These are phyloP conservation scores for Acanthopleura granulata DNA, from an alignment of 2,888 invertebrate species.

Conservation along the genomic window DNA sequence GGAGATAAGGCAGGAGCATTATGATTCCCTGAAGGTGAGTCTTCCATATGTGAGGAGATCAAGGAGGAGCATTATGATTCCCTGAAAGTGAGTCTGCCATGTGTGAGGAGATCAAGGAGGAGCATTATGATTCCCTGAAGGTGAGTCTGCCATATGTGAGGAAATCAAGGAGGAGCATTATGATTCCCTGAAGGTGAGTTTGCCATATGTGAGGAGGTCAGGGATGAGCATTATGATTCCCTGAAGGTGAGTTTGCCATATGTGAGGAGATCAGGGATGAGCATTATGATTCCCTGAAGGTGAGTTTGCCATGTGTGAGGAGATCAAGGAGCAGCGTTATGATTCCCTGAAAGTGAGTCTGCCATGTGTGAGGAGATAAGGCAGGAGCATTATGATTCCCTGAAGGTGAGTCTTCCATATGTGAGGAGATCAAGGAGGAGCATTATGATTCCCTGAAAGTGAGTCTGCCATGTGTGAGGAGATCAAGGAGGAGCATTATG, in stretches of 20 bases:
- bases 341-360: conserved; percentile 72
- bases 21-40: conserved; percentile 73
- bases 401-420: too few relatives aligned
- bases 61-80: conserved; percentile 73
- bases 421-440: conserved; percentile 72
- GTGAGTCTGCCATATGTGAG: too few relatives aligned
- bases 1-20: conserved; percentile 73
- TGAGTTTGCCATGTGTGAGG: conserved; percentile 73
- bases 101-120: too few relatives aligned
- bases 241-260: too few relatives aligned
- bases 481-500: conserved; percentile 73
- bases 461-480: conserved; percentile 73
- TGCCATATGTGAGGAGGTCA: too few relatives aligned
- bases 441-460: conserved; percentile 73
- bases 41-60: conserved; percentile 74
- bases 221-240: too few relatives aligned
- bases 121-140: too few relatives aligned
- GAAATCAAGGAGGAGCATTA: too few relatives aligned
- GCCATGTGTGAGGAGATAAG: conserved; percentile 74
- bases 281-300: too few relatives aligned
- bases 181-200: too few relatives aligned
- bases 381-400: conserved; percentile 73
- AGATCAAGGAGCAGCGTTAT: conserved; percentile 73
- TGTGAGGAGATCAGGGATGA: conserved; percentile 73
- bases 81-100: too few relatives aligned